These are phyloP conservation scores for Apis laboriosa DNA, from an alignment of 1,140 invertebrate species.

Conservation along the genomic window DNA sequence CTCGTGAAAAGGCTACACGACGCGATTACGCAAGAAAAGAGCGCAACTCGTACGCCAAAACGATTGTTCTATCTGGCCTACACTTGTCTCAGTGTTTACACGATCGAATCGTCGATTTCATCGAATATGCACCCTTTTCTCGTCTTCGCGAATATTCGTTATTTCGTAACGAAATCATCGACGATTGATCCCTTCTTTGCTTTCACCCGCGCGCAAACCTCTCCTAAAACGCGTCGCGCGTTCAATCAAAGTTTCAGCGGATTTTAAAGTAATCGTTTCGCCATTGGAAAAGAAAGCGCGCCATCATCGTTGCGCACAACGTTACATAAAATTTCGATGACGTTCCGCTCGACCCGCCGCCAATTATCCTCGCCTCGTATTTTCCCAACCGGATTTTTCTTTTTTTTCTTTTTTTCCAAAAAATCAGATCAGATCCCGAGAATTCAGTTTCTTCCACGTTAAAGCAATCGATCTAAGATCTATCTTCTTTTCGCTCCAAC, in stretches of 20 bases:
- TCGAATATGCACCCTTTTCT: no score
- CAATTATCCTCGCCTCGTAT: not conserved
- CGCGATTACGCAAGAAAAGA: not conserved
- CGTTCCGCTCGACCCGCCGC: not conserved
- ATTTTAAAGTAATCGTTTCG: no score
- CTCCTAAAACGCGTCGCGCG: no score
- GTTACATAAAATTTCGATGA: conserved; percentile 30
- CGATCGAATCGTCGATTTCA: not conserved
- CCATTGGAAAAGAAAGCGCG: no score
- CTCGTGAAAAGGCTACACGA: not conserved
- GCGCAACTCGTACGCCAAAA: not conserved
- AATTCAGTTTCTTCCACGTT: not conserved
- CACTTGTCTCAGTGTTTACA: not conserved
- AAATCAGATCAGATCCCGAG: not conserved
- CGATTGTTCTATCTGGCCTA: not conserved
- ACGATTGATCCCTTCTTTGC: not conserved
- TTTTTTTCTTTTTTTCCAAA: not conserved
- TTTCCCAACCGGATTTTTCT: no score
- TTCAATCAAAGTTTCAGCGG: no score
- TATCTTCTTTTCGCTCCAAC: not conserved
- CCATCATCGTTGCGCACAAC: conserved; percentile 1
- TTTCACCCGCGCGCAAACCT: not conserved
- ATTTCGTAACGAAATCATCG: conserved; percentile 13
- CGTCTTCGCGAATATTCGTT: not conserved
- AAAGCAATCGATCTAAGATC: not conserved